These are phyloP conservation scores for Coracias cyanogaster DNA, from an alignment of 2,797 vertebrate genomes.

Conservation along the genomic window DNA sequence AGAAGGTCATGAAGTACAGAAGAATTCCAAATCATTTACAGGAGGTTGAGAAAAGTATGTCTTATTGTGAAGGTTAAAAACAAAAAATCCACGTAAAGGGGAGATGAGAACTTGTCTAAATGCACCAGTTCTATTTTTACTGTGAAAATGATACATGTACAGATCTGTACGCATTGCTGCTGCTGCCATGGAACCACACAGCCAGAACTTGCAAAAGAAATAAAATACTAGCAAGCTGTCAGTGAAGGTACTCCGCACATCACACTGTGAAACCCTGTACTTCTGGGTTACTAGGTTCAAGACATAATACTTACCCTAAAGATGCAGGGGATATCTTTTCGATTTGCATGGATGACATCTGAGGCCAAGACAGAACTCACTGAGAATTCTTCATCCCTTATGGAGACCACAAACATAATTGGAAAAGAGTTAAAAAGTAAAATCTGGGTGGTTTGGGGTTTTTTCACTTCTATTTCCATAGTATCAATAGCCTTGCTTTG, in stretches of 20 bases:
- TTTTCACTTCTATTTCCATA: background rate
- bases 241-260: background rate
- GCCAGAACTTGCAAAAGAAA: background rate
- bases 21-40: background rate
- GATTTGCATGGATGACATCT: slow-evolving; percentile 97
- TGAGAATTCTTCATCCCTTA: slow-evolving; percentile 97
- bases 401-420: slow-evolving; percentile 45
- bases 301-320: slow-evolving; percentile 89
- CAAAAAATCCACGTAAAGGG: background rate
- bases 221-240: background rate
- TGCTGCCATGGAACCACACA: background rate
- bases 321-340: slow-evolving; percentile 98
- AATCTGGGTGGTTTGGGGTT: background rate
- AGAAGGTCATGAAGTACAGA: background rate
- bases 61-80: background rate
- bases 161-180: background rate
- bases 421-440: background rate
- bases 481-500: background rate
- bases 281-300: background rate
- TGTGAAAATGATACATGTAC: background rate
- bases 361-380: slow-evolving; percentile 97
- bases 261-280: background rate
- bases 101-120: background rate
- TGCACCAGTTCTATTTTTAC: background rate
- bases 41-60: background rate